phyloP scores from a whole-genome alignment of 2,888 invertebrate genomes.

The Drosophila percnosoma region DNA sequence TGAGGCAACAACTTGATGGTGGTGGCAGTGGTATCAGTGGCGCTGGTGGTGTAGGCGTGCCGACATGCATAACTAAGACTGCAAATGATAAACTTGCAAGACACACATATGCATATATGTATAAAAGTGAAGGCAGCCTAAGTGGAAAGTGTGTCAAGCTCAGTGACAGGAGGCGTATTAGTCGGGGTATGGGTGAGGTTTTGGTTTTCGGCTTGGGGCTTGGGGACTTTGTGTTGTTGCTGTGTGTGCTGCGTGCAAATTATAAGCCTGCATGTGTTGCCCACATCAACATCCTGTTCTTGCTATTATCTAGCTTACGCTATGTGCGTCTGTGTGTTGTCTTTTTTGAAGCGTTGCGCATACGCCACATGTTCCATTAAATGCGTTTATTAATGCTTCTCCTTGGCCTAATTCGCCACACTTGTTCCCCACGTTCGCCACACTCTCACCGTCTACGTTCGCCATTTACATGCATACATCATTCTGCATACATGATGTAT shows the following conservation, averaged over 20 bases:
- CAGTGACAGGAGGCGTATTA: constrained; percentile 62
- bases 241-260: constrained; percentile 71
- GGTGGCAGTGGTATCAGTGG: neutral
- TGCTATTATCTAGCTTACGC: constrained; percentile 60
- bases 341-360: constrained; percentile 65
- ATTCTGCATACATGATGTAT: constrained; percentile 79
- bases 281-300: constrained; percentile 61
- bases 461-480: constrained; percentile 78
- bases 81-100: constrained; percentile 78
- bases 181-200: constrained; percentile 9
- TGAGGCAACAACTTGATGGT: constrained; percentile 3
- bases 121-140: constrained; percentile 47
- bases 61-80: constrained; percentile 71
- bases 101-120: constrained; percentile 11
- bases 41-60: constrained; percentile 26
- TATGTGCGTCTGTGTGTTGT: constrained; percentile 14
- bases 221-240: constrained; percentile 3
- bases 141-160: constrained; percentile 79
- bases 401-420: constrained; percentile 79
- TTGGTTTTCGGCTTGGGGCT: neutral
- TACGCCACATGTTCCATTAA: constrained; percentile 72
- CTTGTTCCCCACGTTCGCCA: constrained; percentile 60
- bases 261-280: constrained; percentile 78
- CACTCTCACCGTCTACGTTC: constrained; percentile 26
- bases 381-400: constrained; percentile 82